phyloP scores from a whole-genome alignment of 2,888 invertebrate species.

The Oegoconia quadripuncta region DNA sequence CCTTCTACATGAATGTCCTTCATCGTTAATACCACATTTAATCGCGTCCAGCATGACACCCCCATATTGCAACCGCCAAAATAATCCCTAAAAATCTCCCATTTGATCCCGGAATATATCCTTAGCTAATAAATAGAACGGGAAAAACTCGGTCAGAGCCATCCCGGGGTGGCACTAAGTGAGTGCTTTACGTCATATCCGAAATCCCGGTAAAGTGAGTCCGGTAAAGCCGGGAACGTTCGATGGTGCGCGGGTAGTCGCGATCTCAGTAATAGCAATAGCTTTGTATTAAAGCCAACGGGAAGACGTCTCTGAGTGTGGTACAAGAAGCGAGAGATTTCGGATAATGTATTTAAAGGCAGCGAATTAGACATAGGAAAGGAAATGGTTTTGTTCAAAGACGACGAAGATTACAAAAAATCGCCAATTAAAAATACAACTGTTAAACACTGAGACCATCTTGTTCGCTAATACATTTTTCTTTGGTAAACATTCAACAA shows the following conservation, averaged over 20 bases:
- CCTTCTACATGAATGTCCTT: background rate
- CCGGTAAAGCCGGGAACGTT: conserved; percentile 68
- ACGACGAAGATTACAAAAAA: too few relatives aligned
- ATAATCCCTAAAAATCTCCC: conserved; percentile 51
- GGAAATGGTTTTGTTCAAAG: too few relatives aligned
- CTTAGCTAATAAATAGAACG: conserved; percentile 68
- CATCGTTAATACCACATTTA: background rate
- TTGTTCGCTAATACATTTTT: too few relatives aligned
- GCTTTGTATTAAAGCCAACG: conserved; percentile 76
- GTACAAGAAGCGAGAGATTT: conserved; percentile 48
- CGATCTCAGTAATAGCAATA: conserved; percentile 77
- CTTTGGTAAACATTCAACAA: too few relatives aligned
- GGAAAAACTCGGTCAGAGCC: conserved; percentile 69
- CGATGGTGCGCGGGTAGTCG: conserved; percentile 65
- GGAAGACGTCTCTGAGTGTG: conserved; percentile 60
- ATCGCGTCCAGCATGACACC: conserved; percentile 28
- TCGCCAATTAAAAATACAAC: too few relatives aligned
- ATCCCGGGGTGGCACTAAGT: conserved; percentile 50
- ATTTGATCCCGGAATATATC: conserved; percentile 62
- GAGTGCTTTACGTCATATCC: conserved; percentile 78
- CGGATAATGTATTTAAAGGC: background rate
- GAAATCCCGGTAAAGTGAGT: conserved; percentile 78
- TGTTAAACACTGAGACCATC: too few relatives aligned
- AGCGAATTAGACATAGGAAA: background rate
- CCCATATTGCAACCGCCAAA: conserved; percentile 53